Evolutionary conservation across 2,888 invertebrate genomes (phyloP), one percentile per base, ranked within the genome.

Genomic region (Maniola hyperantus): DNA sequence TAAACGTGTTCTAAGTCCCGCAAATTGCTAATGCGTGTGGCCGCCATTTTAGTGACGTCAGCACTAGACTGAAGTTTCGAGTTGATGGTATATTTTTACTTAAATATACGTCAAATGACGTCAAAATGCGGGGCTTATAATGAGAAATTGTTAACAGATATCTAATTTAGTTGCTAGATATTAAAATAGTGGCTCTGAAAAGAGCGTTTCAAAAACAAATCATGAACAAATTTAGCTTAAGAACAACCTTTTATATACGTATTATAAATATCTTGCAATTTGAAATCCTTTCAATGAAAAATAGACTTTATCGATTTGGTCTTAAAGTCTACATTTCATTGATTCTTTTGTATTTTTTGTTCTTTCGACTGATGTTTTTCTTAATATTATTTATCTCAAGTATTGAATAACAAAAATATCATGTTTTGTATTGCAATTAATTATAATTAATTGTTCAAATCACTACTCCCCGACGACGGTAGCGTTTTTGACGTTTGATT

Each of bases 191-290:
- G 6, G n/a, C 2, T n/a, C 10, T 6, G 5, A 13, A 11, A 39
- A 57, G 11, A 13, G 44, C 36, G 15, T n/a, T 46, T 55, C 13
- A 18, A 44, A 55, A 65, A 59, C 55, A 48, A 62, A 67, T 73
- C 76, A 77, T 77, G 77, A 76, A 77, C 77, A 77, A 68, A 72
- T 70, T 69, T 74, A 76, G 71, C 64, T 70, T 76, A 74, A 72
- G 72, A 68, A 71, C 68, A 64, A 68, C 64, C 72, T 72, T 70
- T 71, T 71, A 67, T 72, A 69, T 67, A 71, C 59, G 18, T 64
- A 61, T 69, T 69, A 54, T 54, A 57, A 61, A 42, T 44, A 53
- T 61, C 61, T 18, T 53, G 58, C 59, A 60, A 36, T 60, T 46
- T 54, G 5, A 20, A 65, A 46, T 53, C 6, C 4, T 20, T 13